Percentiles rank a stretch among this genome's conserved stretches.
phyloP scores from a whole-genome alignment of 2,113 vertebrate genomes.

The Oreochromis spilurus region DNA sequence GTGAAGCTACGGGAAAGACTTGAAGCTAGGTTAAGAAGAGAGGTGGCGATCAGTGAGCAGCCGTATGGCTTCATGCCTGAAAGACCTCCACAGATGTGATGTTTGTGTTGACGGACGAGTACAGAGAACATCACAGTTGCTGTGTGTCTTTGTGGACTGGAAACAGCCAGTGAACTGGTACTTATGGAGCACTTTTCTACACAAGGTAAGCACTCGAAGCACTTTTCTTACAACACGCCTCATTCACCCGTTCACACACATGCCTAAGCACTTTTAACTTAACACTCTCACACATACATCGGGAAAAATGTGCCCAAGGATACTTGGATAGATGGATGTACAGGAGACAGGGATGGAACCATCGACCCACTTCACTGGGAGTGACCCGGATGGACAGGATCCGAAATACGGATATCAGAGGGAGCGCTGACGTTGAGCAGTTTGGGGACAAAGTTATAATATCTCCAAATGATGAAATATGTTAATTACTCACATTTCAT shows the following conservation, averaged over 20 bases:
- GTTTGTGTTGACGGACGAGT: neutral
- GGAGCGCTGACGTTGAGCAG: neutral
- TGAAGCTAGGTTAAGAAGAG: neutral
- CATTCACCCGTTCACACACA: neutral
- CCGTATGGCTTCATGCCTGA: neutral
- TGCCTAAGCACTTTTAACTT: fast-evolving
- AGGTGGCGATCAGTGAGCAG: neutral
- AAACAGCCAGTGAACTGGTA: neutral
- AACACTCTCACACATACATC: neutral
- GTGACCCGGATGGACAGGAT: neutral
- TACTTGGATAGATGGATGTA: neutral
- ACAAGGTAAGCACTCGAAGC: neutral
- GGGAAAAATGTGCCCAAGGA: neutral
- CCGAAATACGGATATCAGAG: neutral
- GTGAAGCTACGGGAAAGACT: neutral
- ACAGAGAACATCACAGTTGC: neutral
- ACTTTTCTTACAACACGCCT: neutral
- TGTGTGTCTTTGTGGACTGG: neutral
- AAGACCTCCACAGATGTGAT: neutral
- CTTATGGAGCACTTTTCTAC: neutral
- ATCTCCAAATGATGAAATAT: neutral
- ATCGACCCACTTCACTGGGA: neutral
- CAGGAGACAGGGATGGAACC: neutral
- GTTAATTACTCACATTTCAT: neutral
- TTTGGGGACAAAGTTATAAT: neutral